phyloP scores from a whole-genome alignment of 2,113 vertebrate genomes.

The Tachuris rubrigastra region DNA sequence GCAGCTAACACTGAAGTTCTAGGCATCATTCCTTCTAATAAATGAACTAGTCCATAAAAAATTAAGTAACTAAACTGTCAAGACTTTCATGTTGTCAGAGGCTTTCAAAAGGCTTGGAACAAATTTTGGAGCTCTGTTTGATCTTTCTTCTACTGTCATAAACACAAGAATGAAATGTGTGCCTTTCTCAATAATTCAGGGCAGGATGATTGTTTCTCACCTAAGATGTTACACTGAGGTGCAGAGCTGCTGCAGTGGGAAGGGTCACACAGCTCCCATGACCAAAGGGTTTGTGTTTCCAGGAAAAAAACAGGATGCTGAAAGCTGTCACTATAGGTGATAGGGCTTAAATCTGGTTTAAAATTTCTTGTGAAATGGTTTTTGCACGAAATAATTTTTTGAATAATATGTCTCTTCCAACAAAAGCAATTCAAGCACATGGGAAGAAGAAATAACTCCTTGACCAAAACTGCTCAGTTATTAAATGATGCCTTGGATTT shows the following conservation, averaged over 20 bases:
- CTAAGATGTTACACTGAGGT: fast-evolving
- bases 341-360: background rate
- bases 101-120: background rate
- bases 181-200: background rate
- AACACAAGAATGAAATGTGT: fast-evolving
- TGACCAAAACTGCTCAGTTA: background rate
- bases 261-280: background rate
- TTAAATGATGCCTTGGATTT: background rate
- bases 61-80: background rate
- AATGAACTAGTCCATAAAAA: background rate
- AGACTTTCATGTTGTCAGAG: background rate
- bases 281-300: fast-evolving
- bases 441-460: background rate
- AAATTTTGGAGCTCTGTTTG: background rate
- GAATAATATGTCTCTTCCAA: background rate
- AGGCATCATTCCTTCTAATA: background rate
- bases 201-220: fast-evolving
- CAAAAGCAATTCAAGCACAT: background rate
- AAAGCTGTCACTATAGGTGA: background rate
- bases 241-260: background rate
- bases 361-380: too few species aligned
- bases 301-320: background rate
- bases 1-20: background rate
- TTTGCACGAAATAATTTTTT: background rate
- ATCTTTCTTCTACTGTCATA: background rate